These are phyloP conservation scores for Cylas formicarius DNA, from an alignment of 1,140 invertebrate genomes.

Conservation along the genomic window DNA sequence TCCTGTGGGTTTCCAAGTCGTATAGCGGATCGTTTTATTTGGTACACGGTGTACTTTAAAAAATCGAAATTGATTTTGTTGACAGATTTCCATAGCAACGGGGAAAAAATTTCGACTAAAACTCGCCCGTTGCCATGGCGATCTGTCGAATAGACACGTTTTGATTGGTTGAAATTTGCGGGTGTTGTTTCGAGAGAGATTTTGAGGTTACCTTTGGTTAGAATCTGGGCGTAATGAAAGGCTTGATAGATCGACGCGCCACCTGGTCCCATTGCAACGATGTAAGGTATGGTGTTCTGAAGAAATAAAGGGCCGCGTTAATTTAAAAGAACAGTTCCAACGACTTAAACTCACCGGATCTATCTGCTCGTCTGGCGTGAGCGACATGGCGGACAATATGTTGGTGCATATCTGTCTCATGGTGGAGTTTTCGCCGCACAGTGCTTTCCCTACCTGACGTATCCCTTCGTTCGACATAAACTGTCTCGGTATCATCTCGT, in stretches of 20 bases:
- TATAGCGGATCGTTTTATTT: too few species aligned
- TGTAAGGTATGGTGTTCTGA: slow-evolving; percentile 4
- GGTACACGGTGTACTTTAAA: too few species aligned
- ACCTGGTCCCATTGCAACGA: slow-evolving; percentile 1
- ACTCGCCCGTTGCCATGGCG: too few species aligned
- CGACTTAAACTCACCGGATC: slow-evolving; percentile 13
- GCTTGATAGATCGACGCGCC: slow-evolving; percentile 12
- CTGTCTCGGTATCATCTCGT: slow-evolving; percentile 14
- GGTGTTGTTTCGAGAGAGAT: too few species aligned
- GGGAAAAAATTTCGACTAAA: too few species aligned
- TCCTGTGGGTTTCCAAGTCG: too few species aligned
- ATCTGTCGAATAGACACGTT: too few species aligned
- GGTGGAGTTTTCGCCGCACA: slow-evolving; percentile 5
- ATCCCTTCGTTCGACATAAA: slow-evolving; percentile 13
- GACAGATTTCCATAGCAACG: too few species aligned
- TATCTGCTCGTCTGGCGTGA: slow-evolving; percentile 10
- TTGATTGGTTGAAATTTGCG: too few species aligned
- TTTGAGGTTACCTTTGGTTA: slow-evolving; percentile 14
- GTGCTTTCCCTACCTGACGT: neutral
- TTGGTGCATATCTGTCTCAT: slow-evolving; percentile 6
- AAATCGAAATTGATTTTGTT: too few species aligned
- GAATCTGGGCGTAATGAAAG: slow-evolving; percentile 12
- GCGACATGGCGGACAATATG: slow-evolving; percentile 5
- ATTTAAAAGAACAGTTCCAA: neutral
- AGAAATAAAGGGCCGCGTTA: neutral